Percentiles rank a stretch among this genome's conserved stretches.
Conservation (phyloP, 2,888 invertebrate species). For the Piscicola geometra region DNA sequence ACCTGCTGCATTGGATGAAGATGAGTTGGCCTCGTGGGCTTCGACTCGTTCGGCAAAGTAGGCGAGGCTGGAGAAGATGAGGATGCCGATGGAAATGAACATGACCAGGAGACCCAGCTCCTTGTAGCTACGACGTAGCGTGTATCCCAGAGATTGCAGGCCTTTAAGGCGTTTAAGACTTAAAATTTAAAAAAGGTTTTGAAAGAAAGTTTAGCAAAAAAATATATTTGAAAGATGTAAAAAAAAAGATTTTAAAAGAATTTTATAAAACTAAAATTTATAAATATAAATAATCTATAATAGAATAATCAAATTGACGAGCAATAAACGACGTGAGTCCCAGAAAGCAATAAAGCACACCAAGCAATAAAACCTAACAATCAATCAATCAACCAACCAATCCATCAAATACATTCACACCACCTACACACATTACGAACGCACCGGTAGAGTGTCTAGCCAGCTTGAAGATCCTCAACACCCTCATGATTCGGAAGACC, state of each 20-base stretch:
- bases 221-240: no score
- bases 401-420: not conserved
- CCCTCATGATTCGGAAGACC: constrained; percentile 79
- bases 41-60: constrained; percentile 99
- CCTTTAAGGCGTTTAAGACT: no score
- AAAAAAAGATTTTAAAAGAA: no score
- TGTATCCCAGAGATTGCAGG: constrained; percentile 94
- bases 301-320: no score
- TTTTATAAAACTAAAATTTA: no score
- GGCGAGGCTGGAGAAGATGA: constrained; percentile 95
- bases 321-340: no score
- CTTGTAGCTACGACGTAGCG: constrained; percentile 94
- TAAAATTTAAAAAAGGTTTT: not conserved
- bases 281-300: no score
- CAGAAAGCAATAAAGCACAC: no score
- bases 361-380: no score
- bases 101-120: constrained; percentile 93
- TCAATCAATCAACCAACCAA: no score
- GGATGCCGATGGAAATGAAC: constrained; percentile 96
- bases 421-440: not conserved
- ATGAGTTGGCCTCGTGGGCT: constrained; percentile 64
- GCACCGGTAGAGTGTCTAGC: constrained; percentile 60
- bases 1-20: not conserved
- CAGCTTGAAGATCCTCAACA: constrained; percentile 56
- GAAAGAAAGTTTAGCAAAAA: not conserved